Evolutionary conservation across 1,140 invertebrate species (phyloP).

Genomic region (Acarapis woodi): DNA sequence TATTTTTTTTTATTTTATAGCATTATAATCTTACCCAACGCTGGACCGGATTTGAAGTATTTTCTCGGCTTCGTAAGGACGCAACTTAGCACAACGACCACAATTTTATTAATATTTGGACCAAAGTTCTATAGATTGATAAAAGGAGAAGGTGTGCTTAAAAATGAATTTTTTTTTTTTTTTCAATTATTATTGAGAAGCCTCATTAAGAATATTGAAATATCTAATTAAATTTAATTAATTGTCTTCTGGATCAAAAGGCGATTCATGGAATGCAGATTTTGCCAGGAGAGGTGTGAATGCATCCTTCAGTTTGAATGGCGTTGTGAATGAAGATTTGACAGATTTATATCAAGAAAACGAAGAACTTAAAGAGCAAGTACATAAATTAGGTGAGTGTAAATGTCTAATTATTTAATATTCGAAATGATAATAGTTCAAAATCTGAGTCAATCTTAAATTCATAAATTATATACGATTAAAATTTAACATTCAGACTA

Average conservation of each 20-base stretch:
- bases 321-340: conserved; percentile 39
- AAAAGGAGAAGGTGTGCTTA: conserved; percentile 41
- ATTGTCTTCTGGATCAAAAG: no score
- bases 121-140: conserved; percentile 42
- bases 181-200: no score
- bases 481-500: no score
- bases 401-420: no score
- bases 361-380: conserved; percentile 63
- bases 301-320: conserved; percentile 51
- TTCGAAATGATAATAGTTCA: no score
- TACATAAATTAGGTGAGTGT: conserved; percentile 66
- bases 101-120: conserved; percentile 49
- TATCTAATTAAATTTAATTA: no score
- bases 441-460: no score
- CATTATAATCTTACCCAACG: conserved; percentile 33
- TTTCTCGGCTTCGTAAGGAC: conserved; percentile 53
- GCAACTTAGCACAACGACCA: conserved; percentile 53
- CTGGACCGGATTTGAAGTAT: conserved; percentile 63
- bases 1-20: conserved; percentile 3
- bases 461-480: no score
- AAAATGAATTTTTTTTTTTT: no score
- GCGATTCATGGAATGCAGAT: conserved; percentile 53
- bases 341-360: conserved; percentile 62
- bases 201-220: no score
- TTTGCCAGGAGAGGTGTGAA: conserved; percentile 43